These are phyloP conservation scores for Diarsia rubi DNA, from an alignment of 2,888 invertebrate genomes.

Conservation along the genomic window DNA sequence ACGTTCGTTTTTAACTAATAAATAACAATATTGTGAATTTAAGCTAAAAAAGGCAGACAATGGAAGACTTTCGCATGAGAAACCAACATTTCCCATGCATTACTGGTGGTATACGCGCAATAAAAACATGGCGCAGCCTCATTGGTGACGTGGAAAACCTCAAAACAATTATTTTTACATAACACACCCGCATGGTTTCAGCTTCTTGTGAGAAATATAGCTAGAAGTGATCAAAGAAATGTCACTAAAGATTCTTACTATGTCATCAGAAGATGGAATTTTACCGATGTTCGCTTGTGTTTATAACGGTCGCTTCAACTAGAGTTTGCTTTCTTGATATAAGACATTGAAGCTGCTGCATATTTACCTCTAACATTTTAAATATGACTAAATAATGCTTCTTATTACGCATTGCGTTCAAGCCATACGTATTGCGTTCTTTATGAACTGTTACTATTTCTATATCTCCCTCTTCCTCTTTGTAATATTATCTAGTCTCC, in stretches of 20 bases:
- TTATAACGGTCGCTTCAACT: not conserved
- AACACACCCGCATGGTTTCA: slow-evolving; percentile 82
- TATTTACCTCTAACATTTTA: not conserved
- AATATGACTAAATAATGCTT: not conserved
- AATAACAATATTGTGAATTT: slow-evolving; percentile 68
- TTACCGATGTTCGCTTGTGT: not conserved
- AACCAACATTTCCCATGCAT: slow-evolving; percentile 85
- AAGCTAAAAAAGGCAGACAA: slow-evolving; percentile 72
- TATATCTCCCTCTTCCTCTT: not conserved
- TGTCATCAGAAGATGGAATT: not conserved
- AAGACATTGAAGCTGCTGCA: not conserved
- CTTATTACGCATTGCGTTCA: not conserved
- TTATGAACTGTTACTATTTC: not conserved
- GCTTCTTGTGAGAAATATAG: slow-evolving; percentile 55
- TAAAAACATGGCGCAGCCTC: slow-evolving; percentile 81
- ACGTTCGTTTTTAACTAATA: slow-evolving; percentile 56
- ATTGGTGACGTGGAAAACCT: slow-evolving; percentile 81
- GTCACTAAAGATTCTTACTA: not conserved
- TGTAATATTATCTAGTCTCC: not conserved
- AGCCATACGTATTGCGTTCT: not conserved
- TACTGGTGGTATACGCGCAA: slow-evolving; percentile 78
- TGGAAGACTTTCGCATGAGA: slow-evolving; percentile 88
- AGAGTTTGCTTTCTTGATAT: not conserved
- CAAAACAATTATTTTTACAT: slow-evolving; percentile 83
- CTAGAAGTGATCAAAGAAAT: slow-evolving; percentile 25